Base-by-base conservation (phyloP, 2,888 invertebrate genomes). In the Leptopilina syphax region DNA sequence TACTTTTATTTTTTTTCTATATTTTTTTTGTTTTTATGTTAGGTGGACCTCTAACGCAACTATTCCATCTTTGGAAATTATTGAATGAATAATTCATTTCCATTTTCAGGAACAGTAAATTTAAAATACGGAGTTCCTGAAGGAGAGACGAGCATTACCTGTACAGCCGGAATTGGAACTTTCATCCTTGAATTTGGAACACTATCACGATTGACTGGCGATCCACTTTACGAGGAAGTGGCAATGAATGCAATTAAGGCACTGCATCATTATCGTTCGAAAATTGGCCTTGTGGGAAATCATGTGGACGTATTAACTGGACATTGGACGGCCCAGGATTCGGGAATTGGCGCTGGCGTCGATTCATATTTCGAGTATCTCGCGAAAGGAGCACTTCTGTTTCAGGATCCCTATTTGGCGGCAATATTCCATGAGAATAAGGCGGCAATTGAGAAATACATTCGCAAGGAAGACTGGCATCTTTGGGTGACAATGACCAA, bases 401-500 rank as follows among this genome's bases (percentile, higher is more conserved):
- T 99, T 34, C 97, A 98, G 91, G 95, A 96, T 84, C 98, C 99
- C 0, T 96, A 98, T 88, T 92, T 99, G 44, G 95, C 99, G 94
- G 95, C 96, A 76, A 97, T 98, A 95, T 99, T 99, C 89, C 94
- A 95, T 80, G 96, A 96, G 87, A 96, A 96, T 0, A 94, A 95
- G 76, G 92, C 93, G 70, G 94, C 96, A 0, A 96, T 97, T 65
- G 97, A 97, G 88, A 96, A 96, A 87, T 96, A 97, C 88, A 93
- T 99, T 87, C 96, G 97, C 88, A 96, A 96, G 88, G 98, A 98
- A 86, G 99, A 99, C 91, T 99, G 99, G 99, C 98, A 98, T 91
- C 95, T 99, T 87, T 99, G 99, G 99, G 99, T 98, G 0, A 97
- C 98, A n/a, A 99, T 99, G 99, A 95, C 96, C 68, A 97, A 98